phyloP scores from a whole-genome alignment of 2,113 vertebrate genomes.

The Malurus cyaneus region DNA sequence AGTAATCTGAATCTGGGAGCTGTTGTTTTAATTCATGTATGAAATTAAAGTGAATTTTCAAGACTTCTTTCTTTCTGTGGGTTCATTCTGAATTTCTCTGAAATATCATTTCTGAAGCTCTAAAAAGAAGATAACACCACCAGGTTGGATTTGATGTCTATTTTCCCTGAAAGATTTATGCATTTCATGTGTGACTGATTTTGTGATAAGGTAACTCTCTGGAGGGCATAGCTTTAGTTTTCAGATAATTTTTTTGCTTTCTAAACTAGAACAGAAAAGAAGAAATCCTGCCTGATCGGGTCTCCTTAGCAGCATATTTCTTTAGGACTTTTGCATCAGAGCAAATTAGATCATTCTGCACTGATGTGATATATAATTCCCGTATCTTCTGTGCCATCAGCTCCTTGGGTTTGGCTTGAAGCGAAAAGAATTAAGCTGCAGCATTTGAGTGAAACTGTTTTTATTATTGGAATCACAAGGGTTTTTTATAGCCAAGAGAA shows the following conservation, averaged over 20 bases:
- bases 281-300: constrained; percentile 37
- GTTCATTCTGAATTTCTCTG: constrained; percentile 7
- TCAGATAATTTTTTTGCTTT: not conserved
- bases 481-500: constrained; percentile 50
- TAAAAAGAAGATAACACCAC: not conserved
- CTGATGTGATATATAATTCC: constrained; percentile 56
- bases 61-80: not conserved
- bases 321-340: constrained; percentile 54
- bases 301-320: constrained; percentile 53
- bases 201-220: constrained; percentile 14
- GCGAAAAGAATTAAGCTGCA: constrained; percentile 64
- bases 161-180: constrained; percentile 8
- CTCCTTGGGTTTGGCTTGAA: constrained; percentile 44
- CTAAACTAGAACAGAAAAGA: constrained; percentile 41
- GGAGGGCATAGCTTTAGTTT: constrained; percentile 20
- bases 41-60: constrained; percentile 4
- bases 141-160: not conserved
- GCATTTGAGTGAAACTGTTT: constrained; percentile 55
- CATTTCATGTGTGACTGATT: constrained; percentile 10
- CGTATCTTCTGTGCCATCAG: constrained; percentile 59
- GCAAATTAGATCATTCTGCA: constrained; percentile 67
- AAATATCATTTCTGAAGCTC: not conserved
- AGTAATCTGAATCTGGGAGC: not conserved
- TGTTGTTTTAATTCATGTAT: not conserved
- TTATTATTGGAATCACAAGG: constrained; percentile 64